Conservation (phyloP, 2,797 vertebrate species). For the Sarcoramphus papa region DNA sequence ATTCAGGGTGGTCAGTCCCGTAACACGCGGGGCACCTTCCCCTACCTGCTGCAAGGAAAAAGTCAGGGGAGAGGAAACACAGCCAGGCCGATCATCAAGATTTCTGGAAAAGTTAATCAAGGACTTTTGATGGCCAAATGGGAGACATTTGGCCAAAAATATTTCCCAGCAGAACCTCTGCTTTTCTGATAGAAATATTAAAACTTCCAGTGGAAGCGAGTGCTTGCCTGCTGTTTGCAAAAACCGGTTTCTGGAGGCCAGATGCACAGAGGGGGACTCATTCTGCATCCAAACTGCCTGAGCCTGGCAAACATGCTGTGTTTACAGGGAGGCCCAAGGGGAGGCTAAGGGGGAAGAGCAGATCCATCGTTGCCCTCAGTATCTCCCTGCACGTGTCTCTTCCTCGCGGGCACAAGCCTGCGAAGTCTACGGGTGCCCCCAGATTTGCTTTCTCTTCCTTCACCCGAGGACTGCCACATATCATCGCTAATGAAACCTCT, state of each 20-base stretch:
- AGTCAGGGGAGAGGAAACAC: not conserved
- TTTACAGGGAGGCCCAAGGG: not conserved
- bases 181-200: not conserved
- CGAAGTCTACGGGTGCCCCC: not conserved
- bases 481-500: conserved; percentile 58
- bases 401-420: not conserved
- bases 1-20: conserved; percentile 53
- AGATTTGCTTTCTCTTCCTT: conserved; percentile 25
- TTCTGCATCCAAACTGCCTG: not conserved
- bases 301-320: not conserved
- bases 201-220: not conserved
- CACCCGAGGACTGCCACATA: not conserved
- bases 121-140: not conserved
- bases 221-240: not conserved
- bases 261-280: not conserved
- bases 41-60: conserved; percentile 41
- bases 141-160: not conserved
- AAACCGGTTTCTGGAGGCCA: conserved; percentile 8
- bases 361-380: not conserved
- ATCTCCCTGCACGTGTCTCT: not conserved
- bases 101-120: not conserved
- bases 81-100: no score
- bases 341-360: not conserved
- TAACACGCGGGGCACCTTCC: conserved; percentile 66
- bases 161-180: not conserved